These are phyloP conservation scores for Myotis yumanensis DNA, from an alignment of 2,113 vertebrate genomes.

Conservation along the genomic window DNA sequence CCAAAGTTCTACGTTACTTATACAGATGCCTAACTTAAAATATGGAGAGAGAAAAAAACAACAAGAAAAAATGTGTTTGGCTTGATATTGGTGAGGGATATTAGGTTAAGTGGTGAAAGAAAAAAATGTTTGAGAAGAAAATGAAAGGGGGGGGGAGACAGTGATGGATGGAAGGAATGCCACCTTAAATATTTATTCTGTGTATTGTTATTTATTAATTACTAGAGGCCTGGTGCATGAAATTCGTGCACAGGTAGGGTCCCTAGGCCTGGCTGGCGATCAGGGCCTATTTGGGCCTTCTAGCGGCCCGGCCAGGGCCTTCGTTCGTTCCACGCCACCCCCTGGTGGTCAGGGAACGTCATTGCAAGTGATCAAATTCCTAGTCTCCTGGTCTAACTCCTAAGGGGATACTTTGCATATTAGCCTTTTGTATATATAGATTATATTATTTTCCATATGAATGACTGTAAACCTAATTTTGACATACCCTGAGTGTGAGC, in stretches of 20 bases:
- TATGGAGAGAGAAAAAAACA: neutral
- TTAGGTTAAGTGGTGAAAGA: neutral
- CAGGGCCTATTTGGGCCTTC: too few relatives aligned
- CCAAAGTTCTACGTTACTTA: neutral
- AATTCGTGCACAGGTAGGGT: too few relatives aligned
- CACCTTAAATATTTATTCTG: neutral
- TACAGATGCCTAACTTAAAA: neutral
- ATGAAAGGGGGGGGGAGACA: neutral
- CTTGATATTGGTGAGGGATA: neutral
- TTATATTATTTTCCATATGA: neutral
- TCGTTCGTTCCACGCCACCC: too few relatives aligned
- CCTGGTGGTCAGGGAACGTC: too few relatives aligned
- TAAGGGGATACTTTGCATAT: too few relatives aligned
- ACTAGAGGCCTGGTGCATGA: too few relatives aligned
- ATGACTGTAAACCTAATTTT: neutral
- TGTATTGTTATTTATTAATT: too few relatives aligned
- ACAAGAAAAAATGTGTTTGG: neutral
- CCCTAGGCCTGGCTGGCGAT: too few relatives aligned
- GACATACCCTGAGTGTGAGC: neutral
- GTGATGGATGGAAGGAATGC: neutral
- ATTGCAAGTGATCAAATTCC: too few relatives aligned
- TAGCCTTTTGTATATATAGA: too few relatives aligned
- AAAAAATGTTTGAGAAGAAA: neutral
- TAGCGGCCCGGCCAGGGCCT: too few relatives aligned
- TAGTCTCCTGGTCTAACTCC: too few relatives aligned